phyloP scores from a whole-genome alignment of 2,888 invertebrate genomes.

The Trichacis sp. region DNA sequence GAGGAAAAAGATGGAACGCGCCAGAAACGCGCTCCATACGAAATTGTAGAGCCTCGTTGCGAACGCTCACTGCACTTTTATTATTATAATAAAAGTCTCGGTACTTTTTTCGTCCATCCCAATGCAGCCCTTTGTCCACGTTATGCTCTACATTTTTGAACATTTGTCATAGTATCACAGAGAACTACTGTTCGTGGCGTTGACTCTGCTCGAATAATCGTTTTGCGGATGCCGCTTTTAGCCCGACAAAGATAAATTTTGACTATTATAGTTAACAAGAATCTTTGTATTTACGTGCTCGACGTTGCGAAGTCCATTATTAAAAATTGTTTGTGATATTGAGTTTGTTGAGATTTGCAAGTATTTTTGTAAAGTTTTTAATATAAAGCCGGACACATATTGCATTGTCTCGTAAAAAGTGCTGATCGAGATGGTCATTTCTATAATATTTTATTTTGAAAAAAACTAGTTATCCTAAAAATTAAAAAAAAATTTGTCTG shows the following conservation, averaged over 20 bases:
- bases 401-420: no score
- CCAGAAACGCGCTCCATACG: conserved; percentile 6
- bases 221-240: background rate
- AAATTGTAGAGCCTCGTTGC: background rate
- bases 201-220: conserved; percentile 7
- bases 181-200: conserved; percentile 9
- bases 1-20: conserved; percentile 4
- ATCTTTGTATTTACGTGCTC: conserved; percentile 1
- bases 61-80: conserved; percentile 14
- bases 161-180: conserved; percentile 42
- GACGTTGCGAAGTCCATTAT: no score
- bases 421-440: no score
- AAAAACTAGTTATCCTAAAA: no score
- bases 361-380: no score
- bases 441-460: no score
- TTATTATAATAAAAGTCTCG: conserved; percentile 60
- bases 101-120: conserved; percentile 46
- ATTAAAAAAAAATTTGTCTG: no score
- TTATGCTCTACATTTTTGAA: conserved; percentile 42
- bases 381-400: no score
- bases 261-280: background rate
- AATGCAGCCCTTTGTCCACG: conserved; percentile 46
- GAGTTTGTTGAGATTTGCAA: no score
- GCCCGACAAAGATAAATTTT: background rate
- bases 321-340: no score